Percentiles rank a stretch among this genome's conserved stretches.
phyloP scores from a whole-genome alignment of 2,113 vertebrate species.

The Passerina amoena region DNA sequence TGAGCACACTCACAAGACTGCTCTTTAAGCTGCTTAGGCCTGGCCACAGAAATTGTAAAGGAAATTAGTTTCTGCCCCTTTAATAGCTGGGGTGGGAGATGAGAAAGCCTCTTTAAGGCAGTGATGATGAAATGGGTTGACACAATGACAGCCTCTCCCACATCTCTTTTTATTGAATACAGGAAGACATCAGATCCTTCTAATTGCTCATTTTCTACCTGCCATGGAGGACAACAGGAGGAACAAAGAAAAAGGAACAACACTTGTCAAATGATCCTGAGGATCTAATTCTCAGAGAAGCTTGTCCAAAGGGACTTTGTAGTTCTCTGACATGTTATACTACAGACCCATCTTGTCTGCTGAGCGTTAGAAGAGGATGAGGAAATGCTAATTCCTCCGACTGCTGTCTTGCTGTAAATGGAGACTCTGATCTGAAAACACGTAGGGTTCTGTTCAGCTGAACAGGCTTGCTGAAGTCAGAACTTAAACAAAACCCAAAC shows the following conservation, averaged over 20 bases:
- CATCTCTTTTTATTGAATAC: constrained; percentile 51
- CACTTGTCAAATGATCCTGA: constrained; percentile 58
- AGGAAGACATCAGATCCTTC: constrained; percentile 61
- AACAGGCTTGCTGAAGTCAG: neutral
- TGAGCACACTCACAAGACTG: neutral
- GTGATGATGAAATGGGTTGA: constrained; percentile 61
- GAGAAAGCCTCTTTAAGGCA: constrained; percentile 24
- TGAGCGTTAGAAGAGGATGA: neutral
- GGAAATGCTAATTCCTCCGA: neutral
- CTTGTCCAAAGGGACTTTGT: constrained; percentile 13
- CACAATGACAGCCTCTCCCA: constrained; percentile 62
- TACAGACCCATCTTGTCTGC: constrained; percentile 14
- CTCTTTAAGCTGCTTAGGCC: neutral
- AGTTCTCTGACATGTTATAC: constrained; percentile 45
- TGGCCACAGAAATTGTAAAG: neutral
- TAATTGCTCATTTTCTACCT: constrained; percentile 71
- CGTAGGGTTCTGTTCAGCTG: neutral
- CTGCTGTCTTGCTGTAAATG: neutral
- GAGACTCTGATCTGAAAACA: neutral
- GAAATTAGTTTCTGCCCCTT: constrained; percentile 29
- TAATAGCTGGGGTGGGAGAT: neutral
- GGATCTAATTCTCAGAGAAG: constrained; percentile 38
- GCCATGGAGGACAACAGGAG: constrained; percentile 50
- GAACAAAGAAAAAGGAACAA: constrained; percentile 54
- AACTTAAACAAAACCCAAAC: neutral